Evolutionary conservation across 2,113 vertebrate species (phyloP).

Genomic region (Tragulus kanchil): DNA sequence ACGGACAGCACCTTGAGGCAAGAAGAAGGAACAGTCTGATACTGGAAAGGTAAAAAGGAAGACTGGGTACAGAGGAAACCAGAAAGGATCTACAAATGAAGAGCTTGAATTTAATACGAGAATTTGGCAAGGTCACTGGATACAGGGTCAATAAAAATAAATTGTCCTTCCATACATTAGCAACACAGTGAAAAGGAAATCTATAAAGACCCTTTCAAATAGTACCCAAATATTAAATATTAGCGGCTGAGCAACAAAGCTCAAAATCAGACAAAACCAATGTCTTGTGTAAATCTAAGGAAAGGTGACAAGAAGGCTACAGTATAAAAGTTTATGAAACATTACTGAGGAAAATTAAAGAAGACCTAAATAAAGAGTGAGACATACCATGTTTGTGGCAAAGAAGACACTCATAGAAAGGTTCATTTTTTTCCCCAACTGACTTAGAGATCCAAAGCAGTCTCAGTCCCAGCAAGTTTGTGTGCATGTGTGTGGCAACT

Average conservation of each 20-base stretch:
- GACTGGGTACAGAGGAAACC: neutral
- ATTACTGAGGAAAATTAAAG: neutral
- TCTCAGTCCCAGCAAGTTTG: neutral
- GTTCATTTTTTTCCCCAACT: neutral
- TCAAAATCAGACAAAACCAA: too few relatives aligned
- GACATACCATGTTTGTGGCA: neutral
- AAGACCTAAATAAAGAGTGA: neutral
- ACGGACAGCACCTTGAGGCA: neutral
- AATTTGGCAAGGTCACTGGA: slow-evolving; percentile 5
- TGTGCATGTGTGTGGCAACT: neutral
- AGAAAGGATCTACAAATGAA: neutral
- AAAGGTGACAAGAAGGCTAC: neutral
- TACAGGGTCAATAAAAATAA: neutral
- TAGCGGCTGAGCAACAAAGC: too few relatives aligned
- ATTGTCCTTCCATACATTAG: neutral
- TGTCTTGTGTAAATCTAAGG: neutral
- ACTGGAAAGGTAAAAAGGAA: neutral
- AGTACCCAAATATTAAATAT: neutral
- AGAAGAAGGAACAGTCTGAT: neutral
- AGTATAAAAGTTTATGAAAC: neutral
- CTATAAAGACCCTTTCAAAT: neutral
- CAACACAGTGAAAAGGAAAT: slow-evolving; percentile 22
- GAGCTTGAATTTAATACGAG: neutral
- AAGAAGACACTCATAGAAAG: neutral
- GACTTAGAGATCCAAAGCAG: neutral